phyloP scores from a whole-genome alignment of 2,113 vertebrate species.

The Centropus unirufus region DNA sequence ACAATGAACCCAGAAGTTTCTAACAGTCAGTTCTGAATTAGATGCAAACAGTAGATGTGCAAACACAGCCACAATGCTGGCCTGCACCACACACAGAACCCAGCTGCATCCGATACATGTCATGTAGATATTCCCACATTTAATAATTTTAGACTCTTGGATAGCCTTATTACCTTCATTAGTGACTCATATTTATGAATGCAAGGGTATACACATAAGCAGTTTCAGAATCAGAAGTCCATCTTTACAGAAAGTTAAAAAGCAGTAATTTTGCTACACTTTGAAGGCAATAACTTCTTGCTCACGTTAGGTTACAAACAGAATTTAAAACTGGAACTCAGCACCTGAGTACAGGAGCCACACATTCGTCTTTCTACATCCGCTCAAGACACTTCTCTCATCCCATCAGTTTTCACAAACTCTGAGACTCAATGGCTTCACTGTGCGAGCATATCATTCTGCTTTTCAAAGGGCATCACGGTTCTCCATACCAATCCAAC shows the following conservation, averaged over 20 bases:
- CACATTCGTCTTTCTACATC: neutral
- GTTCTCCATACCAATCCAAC: neutral
- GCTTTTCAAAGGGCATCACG: neutral
- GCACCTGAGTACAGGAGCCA: neutral
- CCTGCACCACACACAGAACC: neutral
- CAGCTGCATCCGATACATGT: neutral
- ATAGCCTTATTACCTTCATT: neutral
- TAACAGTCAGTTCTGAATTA: neutral
- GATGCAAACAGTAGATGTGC: neutral
- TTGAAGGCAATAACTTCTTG: neutral
- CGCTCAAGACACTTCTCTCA: accelerated
- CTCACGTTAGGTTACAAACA: neutral
- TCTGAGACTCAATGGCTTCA: neutral
- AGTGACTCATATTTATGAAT: neutral
- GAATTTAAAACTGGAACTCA: neutral
- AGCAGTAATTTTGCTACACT: neutral
- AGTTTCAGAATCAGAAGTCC: neutral
- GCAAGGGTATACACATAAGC: neutral
- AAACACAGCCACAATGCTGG: neutral
- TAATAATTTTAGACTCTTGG: neutral
- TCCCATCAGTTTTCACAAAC: neutral
- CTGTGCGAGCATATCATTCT: neutral
- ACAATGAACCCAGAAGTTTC: neutral
- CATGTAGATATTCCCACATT: neutral
- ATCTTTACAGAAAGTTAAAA: neutral